phyloP scores from a whole-genome alignment of 2,888 invertebrate species.

The Litoditis marina region DNA sequence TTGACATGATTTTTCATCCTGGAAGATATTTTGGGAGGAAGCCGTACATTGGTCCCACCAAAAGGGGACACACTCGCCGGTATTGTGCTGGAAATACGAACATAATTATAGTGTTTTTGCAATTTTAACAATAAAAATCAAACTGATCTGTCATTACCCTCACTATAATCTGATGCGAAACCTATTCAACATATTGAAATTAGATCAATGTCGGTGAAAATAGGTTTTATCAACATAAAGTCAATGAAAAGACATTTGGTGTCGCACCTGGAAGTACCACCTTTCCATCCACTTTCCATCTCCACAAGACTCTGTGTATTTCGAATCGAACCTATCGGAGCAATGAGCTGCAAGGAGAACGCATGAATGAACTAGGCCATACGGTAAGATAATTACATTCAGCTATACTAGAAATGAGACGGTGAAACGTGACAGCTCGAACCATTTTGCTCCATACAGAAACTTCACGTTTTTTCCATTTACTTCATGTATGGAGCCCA shows the following conservation, averaged over 20 bases:
- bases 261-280: constrained; percentile 45
- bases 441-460: no score
- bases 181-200: no score
- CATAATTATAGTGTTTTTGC: neutral
- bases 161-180: no score
- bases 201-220: no score
- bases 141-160: no score
- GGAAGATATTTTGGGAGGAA: constrained; percentile 54
- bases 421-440: no score
- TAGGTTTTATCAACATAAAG: neutral
- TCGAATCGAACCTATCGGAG: constrained; percentile 50
- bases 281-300: constrained; percentile 50
- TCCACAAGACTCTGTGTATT: constrained; percentile 51
- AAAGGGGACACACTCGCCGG: constrained; percentile 47
- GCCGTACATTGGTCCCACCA: constrained; percentile 58
- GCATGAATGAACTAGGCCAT: no score
- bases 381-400: no score
- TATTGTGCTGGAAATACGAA: constrained; percentile 37
- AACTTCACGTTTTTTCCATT: neutral
- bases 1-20: constrained; percentile 36
- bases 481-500: neutral
- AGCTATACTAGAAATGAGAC: no score
- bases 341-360: no score
- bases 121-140: no score
- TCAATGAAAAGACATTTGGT: neutral